Evolutionary conservation across 1,140 invertebrate genomes (phyloP).

Genomic region (Temnothorax curvispinosus): DNA sequence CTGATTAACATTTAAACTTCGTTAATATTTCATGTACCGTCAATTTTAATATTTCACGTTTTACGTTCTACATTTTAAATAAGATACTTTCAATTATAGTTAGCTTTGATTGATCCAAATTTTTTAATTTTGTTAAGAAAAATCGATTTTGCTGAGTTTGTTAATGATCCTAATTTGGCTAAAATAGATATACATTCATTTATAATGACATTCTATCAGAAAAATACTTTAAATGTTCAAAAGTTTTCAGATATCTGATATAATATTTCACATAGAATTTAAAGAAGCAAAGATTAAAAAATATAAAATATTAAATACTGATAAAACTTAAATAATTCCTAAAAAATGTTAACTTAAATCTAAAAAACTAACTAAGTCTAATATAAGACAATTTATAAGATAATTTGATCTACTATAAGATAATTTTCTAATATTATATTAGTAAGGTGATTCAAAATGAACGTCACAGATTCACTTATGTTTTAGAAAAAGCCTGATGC

Average conservation of each 20-base stretch:
- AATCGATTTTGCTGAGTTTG: not conserved
- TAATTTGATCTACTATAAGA: not conserved
- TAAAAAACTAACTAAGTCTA: not conserved
- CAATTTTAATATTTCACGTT: not conserved
- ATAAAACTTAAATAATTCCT: not conserved
- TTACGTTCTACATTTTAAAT: not conserved
- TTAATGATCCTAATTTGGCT: not conserved
- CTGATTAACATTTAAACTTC: conserved; percentile 13
- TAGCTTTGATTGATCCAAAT: not conserved
- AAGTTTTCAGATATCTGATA: not conserved
- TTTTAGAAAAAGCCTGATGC: conserved; percentile 38
- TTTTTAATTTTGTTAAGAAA: not conserved
- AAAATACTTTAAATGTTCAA: not conserved
- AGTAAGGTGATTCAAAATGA: not conserved
- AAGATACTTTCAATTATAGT: not conserved
- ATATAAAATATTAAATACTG: not conserved
- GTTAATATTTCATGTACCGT: not conserved
- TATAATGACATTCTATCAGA: not conserved
- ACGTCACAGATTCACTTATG: not conserved
- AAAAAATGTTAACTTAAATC: not conserved
- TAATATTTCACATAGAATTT: not conserved
- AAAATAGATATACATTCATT: not conserved
- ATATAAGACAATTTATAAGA: not conserved
- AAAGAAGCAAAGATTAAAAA: not conserved
- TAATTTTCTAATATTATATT: not conserved